Evolutionary conservation across 2,888 invertebrate species (phyloP), one percentile per base, ranked within the genome.

Genomic region (Tortricodes alternella): DNA sequence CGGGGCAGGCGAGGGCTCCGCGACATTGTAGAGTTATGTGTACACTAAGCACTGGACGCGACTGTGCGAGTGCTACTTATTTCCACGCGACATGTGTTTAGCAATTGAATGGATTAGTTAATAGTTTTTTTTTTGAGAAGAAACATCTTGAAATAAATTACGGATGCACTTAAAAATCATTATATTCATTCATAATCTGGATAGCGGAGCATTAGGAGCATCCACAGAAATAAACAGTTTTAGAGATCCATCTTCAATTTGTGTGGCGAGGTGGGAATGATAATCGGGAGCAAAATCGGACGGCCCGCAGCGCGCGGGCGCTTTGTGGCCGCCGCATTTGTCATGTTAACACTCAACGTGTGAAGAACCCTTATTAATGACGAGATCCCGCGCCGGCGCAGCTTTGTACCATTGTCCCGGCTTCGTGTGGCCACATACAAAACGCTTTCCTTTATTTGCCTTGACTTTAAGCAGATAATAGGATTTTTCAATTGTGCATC

Each of bases 321-420:
- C 81, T 82, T 85, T 84, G 80, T 80, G 66, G 60, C 60, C 64
- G 71, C 67, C 73, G 76, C 89, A 85, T 89, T 89, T 88, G 89
- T 89, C 89, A 89, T 87, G 86, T 89, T 89, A 86, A 84, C 89
- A 84, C 88, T 80, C 80, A 82, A 84, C 80, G 84, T 84, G 87
- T 84, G 85, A 88, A 88, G 85, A 80, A 79, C 76, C 73, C 75
- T 87, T 88, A 87, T 89, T 89, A 89, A 89, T 89, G 88, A 83
- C 76, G 71, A 79, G 86, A 87, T 89, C 83, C n/a, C 85, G 41
- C 78, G 74, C 75, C 75, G 73, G 74, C 74, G 74, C 73, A 71
- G 67, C 67, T 80, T 83, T 85, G 79, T 80, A 68, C 73, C 75
- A 78, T 83, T 83, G 80, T 72, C 60, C 63, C 60, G 18, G 43